Evolutionary conservation across 2,888 invertebrate species (phyloP), one percentile per base, ranked within the genome.

Genomic region (Itoplectis maculator): DNA sequence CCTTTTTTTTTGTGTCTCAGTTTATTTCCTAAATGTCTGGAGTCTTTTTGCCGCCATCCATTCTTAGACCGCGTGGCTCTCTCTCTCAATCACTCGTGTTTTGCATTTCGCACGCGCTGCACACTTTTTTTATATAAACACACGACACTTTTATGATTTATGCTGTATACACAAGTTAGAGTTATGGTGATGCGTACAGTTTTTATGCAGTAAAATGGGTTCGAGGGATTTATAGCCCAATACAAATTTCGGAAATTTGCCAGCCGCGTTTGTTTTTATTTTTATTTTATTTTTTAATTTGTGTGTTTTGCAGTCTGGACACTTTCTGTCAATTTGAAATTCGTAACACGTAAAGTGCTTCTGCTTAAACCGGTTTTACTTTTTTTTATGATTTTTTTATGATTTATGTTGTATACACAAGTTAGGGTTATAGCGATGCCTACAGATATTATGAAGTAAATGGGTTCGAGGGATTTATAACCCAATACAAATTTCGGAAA

Each of bases 61-160:
- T 76, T 79, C 82, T 75, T 76, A 54, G 74, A 69, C 74, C n/a
- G n/a, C n/a, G n/a, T n/a, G n/a, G n/a, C n/a, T n/a, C 74, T 65
- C 78, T 63, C 69, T 54, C 54, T 74, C 63, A 78, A 78, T 82
- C 74, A 78, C 70, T 74, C 69, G 49, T 69, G 56, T 65, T 74
- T 77, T 56, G 78, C 37, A 35, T 37, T 23, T 23, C 42, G n/a
- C 69, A 47, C 23, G 20, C 20, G 13, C 7, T n/a, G n/a, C 18
- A 51, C 8, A 7, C 0, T 51, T 51, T 51, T 0, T 4, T 11
- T 61, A 23, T 20, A 61, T 76, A 49, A 29, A 29, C 29, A 29
- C 29, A 5, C 5, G 29, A 29, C 5, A 5, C 29, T 29, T 29
- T 29, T 29, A 29, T 29, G 29, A 29, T 29, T 29, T 61, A 49